Evolutionary conservation across 2,113 vertebrate species (phyloP).

Genomic region (Crotalus horridus): DNA sequence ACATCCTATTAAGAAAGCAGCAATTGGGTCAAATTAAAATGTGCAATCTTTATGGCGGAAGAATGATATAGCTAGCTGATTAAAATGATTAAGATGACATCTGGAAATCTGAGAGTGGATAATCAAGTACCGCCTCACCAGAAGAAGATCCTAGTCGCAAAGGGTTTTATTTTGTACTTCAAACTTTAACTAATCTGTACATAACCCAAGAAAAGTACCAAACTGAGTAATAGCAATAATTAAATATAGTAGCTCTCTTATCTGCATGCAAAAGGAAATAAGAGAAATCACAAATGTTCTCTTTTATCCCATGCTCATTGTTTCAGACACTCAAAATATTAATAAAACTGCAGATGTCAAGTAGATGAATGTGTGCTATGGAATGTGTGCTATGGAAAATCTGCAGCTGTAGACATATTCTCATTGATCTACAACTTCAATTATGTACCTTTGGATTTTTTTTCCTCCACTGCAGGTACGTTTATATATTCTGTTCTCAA

Average conservation of each 20-base stretch:
- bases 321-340: neutral
- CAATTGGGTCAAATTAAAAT: neutral
- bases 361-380: neutral
- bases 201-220: neutral
- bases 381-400: neutral
- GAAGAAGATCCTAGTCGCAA: neutral
- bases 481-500: conserved; percentile 78
- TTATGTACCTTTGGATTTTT: neutral
- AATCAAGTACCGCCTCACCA: neutral
- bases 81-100: neutral
- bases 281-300: neutral
- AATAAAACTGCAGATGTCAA: neutral
- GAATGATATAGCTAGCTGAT: neutral
- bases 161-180: neutral
- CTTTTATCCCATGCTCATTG: neutral
- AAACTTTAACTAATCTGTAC: neutral
- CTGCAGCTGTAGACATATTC: neutral
- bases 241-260: neutral
- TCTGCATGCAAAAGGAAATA: no score
- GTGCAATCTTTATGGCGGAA: neutral
- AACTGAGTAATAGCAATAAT: neutral
- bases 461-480: conserved; percentile 62
- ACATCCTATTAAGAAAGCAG: neutral
- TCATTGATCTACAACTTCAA: neutral
- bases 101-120: neutral